A percentile compares a stretch with the other conserved stretches of the same genome.
Evolutionary conservation across 2,888 invertebrate species (phyloP).

Genomic region (Eudemis profundana): DNA sequence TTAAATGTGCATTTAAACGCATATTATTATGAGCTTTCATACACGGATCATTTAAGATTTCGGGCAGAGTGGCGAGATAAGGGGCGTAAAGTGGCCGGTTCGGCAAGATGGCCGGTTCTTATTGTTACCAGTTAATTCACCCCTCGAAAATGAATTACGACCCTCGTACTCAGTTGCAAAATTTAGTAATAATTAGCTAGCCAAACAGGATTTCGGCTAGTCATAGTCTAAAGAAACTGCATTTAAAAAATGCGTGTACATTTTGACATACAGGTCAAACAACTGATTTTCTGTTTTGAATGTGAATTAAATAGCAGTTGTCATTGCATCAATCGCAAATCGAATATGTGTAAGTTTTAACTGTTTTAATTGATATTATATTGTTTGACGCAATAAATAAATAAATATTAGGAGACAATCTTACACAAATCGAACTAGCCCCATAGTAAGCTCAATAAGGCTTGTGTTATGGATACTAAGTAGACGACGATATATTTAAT

Average conservation of each 20-base stretch:
- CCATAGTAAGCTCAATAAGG: too few relatives aligned
- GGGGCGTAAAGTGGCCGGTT: slow-evolving; percentile 11
- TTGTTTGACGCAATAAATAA: neutral
- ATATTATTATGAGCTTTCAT: slow-evolving; percentile 41
- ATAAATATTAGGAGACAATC: too few relatives aligned
- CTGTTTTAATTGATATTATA: neutral
- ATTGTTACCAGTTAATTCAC: slow-evolving; percentile 17
- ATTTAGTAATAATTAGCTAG: neutral
- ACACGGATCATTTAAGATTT: slow-evolving; percentile 29
- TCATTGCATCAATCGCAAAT: too few relatives aligned
- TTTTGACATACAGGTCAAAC: too few relatives aligned
- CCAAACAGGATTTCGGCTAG: neutral
- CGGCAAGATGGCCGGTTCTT: neutral
- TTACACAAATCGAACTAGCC: too few relatives aligned
- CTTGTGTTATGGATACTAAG: too few relatives aligned
- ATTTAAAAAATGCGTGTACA: too few relatives aligned
- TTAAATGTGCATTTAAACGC: slow-evolving; percentile 34
- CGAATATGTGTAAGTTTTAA: neutral
- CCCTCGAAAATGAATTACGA: neutral
- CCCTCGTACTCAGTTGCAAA: neutral
- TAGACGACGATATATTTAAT: too few relatives aligned
- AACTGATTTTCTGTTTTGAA: too few relatives aligned
- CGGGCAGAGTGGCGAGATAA: slow-evolving; percentile 28
- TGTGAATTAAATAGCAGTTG: too few relatives aligned
- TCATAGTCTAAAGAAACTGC: too few relatives aligned